phyloP scores from a whole-genome alignment of 1,140 invertebrate genomes.

The Philopotamus ludificatus region DNA sequence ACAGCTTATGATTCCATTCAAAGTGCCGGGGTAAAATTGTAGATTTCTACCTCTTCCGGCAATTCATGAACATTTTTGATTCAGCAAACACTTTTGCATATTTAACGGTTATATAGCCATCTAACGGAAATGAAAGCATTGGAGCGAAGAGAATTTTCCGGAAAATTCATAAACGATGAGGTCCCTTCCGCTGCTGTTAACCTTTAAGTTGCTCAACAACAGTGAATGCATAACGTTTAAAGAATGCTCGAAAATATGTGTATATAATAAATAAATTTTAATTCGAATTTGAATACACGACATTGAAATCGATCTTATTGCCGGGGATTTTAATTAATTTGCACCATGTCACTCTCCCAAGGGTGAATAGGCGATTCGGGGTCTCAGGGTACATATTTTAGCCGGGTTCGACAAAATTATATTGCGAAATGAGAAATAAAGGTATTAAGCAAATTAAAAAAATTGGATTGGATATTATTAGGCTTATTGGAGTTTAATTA shows the following conservation, averaged over 20 bases:
- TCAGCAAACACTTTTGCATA: constrained; percentile 25
- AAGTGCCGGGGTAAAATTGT: not conserved
- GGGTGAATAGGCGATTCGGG: constrained; percentile 10
- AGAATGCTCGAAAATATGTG: not conserved
- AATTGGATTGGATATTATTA: too few relatives aligned
- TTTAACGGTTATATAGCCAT: constrained; percentile 5
- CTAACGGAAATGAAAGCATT: constrained; percentile 11
- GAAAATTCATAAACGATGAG: constrained; percentile 17
- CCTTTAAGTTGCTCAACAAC: too few relatives aligned
- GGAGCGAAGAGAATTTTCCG: constrained; percentile 2
- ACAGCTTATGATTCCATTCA: not conserved
- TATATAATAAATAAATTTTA: not conserved
- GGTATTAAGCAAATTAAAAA: too few relatives aligned
- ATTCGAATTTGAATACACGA: not conserved
- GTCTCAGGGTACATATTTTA: too few relatives aligned
- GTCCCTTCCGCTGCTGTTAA: constrained; percentile 10
- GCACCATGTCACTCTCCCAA: constrained; percentile 14
- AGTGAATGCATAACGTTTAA: too few relatives aligned
- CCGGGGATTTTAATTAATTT: constrained; percentile 21
- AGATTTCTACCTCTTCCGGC: not conserved
- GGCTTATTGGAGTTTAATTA: too few relatives aligned
- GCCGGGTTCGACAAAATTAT: too few relatives aligned
- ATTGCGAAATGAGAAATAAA: too few relatives aligned
- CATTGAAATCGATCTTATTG: not conserved
- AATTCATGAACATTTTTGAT: constrained; percentile 17